phyloP scores from a whole-genome alignment of 1,140 invertebrate genomes.

The Phocides pigmalion region DNA sequence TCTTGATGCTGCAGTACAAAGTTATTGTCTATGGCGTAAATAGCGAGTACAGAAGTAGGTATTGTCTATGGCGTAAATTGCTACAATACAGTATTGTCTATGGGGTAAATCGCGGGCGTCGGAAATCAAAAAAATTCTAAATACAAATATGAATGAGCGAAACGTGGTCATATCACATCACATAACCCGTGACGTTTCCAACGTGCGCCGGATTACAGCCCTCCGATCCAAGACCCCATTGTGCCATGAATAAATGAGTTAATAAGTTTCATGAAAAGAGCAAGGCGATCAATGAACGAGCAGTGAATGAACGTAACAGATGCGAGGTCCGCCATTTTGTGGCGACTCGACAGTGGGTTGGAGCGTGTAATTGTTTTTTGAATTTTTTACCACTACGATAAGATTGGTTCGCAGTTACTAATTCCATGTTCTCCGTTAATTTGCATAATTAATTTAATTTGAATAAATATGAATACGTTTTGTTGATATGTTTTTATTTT shows the following conservation, averaged over 20 bases:
- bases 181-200: slow-evolving; percentile 11
- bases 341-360: slow-evolving; percentile 17
- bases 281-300: slow-evolving; percentile 29
- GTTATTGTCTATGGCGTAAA: too few species aligned
- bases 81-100: too few species aligned
- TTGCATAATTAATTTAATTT: neutral
- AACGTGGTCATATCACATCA: slow-evolving; percentile 20
- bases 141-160: slow-evolving; percentile 8
- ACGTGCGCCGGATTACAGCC: slow-evolving; percentile 24
- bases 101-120: neutral
- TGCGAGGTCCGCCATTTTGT: slow-evolving; percentile 34
- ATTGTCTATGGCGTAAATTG: too few species aligned
- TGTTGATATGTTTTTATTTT: neutral
- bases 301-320: slow-evolving; percentile 34
- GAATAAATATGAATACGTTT: neutral
- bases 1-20: too few species aligned
- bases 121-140: slow-evolving; percentile 7
- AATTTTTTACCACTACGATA: slow-evolving; percentile 13
- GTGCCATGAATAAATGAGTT: slow-evolving; percentile 34
- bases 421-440: neutral
- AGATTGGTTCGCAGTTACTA: neutral
- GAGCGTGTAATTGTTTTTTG: slow-evolving; percentile 31
- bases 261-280: slow-evolving; percentile 34
- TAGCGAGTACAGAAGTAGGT: too few species aligned
- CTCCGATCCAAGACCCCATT: slow-evolving; percentile 26